phyloP scores from a whole-genome alignment of 2,888 invertebrate genomes.

The Orthosia incerta region DNA sequence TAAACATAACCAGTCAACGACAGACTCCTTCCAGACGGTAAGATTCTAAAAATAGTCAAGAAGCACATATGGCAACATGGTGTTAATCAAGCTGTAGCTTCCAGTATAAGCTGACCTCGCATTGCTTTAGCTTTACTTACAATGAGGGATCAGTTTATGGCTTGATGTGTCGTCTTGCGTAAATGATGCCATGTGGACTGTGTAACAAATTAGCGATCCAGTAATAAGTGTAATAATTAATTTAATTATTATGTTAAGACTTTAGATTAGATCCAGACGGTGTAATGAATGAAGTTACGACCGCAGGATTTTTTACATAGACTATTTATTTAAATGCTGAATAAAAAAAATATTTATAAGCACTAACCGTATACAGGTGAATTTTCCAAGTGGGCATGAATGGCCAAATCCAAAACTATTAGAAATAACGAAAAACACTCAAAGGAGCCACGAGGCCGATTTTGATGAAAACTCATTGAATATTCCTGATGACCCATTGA shows the following conservation, averaged over 20 bases:
- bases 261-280: neutral
- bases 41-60: slow-evolving; percentile 26
- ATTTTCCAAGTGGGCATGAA: too few species aligned
- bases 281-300: neutral
- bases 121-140: neutral
- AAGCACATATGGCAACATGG: slow-evolving; percentile 24
- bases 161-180: neutral
- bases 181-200: slow-evolving; percentile 1
- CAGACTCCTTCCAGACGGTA: slow-evolving; percentile 30
- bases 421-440: too few species aligned
- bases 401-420: too few species aligned
- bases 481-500: too few species aligned
- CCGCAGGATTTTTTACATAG: neutral
- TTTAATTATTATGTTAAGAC: slow-evolving; percentile 10
- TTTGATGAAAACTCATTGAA: too few species aligned
- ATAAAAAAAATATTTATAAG: too few species aligned
- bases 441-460: too few species aligned
- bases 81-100: neutral
- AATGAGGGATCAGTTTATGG: neutral
- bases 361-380: too few species aligned
- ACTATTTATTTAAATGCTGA: neutral
- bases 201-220: slow-evolving; percentile 13
- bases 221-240: slow-evolving; percentile 9
- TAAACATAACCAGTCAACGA: neutral
- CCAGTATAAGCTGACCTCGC: neutral